phyloP scores from a whole-genome alignment of 2,888 invertebrate species.

The Tetragnatha montana region DNA sequence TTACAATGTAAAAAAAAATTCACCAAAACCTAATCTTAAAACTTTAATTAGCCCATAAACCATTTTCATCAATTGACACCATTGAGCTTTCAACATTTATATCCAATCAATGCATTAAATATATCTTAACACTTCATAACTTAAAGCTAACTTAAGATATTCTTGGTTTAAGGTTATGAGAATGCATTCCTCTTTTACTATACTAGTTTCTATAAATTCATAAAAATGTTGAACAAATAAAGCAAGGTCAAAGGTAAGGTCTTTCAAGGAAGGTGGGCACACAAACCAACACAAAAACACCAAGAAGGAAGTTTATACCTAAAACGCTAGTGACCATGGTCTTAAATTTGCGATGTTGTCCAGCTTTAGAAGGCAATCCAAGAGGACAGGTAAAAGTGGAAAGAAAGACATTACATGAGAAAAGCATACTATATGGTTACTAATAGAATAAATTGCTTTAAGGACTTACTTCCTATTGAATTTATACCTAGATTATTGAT shows the following conservation, averaged over 20 bases:
- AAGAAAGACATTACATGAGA: not conserved
- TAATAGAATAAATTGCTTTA: not conserved
- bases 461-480: not conserved
- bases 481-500: too few species aligned
- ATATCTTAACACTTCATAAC: not conserved
- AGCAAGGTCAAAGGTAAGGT: not conserved
- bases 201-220: too few species aligned
- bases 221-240: slow-evolving; percentile 8
- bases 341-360: slow-evolving; percentile 98
- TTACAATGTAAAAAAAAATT: too few species aligned
- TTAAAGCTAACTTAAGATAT: too few species aligned
- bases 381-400: slow-evolving; percentile 14
- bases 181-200: too few species aligned
- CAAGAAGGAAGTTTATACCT: slow-evolving; percentile 82
- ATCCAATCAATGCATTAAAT: not conserved
- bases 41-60: too few species aligned
- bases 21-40: too few species aligned
- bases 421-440: not conserved
- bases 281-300: not conserved
- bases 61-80: too few species aligned
- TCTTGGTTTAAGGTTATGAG: not conserved
- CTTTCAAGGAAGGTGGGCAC: not conserved
- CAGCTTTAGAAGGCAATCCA: slow-evolving; percentile 26
- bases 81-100: too few species aligned
- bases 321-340: slow-evolving; percentile 99